Evolutionary conservation across 2,888 invertebrate species (phyloP), one percentile per base, ranked within the genome.

Genomic region (Apoda limacodes): DNA sequence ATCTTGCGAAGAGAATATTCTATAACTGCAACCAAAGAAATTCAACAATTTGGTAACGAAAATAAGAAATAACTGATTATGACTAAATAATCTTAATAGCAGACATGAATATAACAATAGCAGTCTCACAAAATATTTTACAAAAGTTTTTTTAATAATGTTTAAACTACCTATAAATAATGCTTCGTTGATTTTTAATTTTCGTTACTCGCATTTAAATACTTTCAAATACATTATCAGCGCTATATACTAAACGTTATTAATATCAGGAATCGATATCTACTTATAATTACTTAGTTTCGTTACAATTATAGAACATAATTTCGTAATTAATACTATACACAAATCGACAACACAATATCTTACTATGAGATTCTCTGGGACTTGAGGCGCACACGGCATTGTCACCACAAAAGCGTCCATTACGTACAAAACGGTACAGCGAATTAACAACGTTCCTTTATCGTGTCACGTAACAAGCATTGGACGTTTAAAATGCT

Each of bases 81-180:
- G 55, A 64, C 65, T 68, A 67, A 60, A 67, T 58, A 68, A 65
- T 60, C 64, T 54, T 62, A 56, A 53, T 51, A 72, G 68, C 71
- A 74, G 75, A 76, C 59, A 60, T 69, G 76, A 64, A 75, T 65
- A 75, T 17, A 17, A 76, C 76, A 78, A 78, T 80, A 80, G 69
- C 81, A 81, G 81, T 81, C 81, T 81, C 82, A 76, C 76, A 66
- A 69, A 78, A 71, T 74, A 76, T 76, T 70, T 69, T 75, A 76
- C 76, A 80, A 70, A 70, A 63, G 66, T 61, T 55, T 51, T 55
- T 60, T 67, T 46, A 26, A 24, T 61, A 70, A 71, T 72, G 72
- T 17, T 17, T 72, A 72, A 75, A 72, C 78, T 75, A 75, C 71
- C 71, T 75, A 75, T 64, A 71, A 71, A 67, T 71, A 74, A 74